Conservation (phyloP, 2,797 vertebrate genomes). For the Anabas testudineus region DNA sequence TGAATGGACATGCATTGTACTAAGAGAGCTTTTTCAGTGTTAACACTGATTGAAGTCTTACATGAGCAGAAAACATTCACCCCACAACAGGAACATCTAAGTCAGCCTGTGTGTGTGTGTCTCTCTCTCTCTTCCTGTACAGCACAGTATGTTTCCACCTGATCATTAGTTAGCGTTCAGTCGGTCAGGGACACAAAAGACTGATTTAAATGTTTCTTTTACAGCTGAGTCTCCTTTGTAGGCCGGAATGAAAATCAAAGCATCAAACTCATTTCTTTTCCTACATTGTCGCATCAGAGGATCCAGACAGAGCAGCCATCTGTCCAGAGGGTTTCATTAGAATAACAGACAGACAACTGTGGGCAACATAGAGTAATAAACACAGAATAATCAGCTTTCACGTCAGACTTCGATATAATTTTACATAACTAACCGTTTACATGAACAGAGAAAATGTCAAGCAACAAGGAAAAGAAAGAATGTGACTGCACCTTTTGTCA, state of each 20-base stretch:
- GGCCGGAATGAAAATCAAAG: neutral
- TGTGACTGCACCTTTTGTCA: no score
- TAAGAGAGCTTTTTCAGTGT: neutral
- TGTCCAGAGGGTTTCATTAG: conserved; percentile 8
- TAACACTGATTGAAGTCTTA: conserved; percentile 21
- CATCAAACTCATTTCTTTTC: neutral
- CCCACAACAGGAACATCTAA: no score
- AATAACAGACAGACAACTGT: conserved; percentile 9
- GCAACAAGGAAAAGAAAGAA: conserved; percentile 36
- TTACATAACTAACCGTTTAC: conserved; percentile 36
- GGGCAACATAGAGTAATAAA: neutral
- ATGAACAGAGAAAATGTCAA: conserved; percentile 37
- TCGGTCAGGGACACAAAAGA: conserved; percentile 4
- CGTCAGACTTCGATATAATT: conserved; percentile 53
- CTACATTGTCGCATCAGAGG: conserved; percentile 17
- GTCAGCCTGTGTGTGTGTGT: no score
- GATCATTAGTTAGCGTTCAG: neutral
- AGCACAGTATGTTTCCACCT: neutral
- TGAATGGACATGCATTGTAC: conserved; percentile 2
- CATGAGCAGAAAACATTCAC: conserved; percentile 3
- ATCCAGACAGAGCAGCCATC: neutral
- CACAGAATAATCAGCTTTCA: conserved; percentile 1
- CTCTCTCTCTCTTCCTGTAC: neutral
- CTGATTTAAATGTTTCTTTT: conserved; percentile 28
- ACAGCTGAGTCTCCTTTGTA: conserved; percentile 23